These are phyloP conservation scores for Cheilosia impressa DNA, from an alignment of 2,888 invertebrate species.

Conservation along the genomic window DNA sequence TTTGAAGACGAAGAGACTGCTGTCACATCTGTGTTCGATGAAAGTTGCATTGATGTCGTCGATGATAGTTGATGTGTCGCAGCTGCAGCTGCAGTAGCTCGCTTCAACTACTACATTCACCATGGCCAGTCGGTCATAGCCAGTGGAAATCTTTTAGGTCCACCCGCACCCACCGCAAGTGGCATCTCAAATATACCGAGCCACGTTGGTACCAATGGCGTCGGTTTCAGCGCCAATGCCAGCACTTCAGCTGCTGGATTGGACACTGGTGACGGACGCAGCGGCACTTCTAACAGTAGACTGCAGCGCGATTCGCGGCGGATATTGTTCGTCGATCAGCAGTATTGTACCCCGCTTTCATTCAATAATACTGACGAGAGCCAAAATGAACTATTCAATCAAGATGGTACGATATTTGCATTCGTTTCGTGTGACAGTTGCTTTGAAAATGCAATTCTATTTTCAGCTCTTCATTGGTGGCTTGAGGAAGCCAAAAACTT, in stretches of 20 bases:
- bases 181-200: too few species aligned
- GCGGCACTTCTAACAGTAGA: slow-evolving; percentile 75
- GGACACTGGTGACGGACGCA: slow-evolving; percentile 58
- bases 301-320: slow-evolving; percentile 78
- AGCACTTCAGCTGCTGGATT: slow-evolving; percentile 53
- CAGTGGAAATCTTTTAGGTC: slow-evolving; percentile 24
- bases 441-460: not conserved
- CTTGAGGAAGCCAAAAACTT: slow-evolving; percentile 92
- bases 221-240: too few species aligned
- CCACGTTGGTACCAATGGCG: slow-evolving; percentile 19
- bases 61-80: slow-evolving; percentile 1
- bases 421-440: not conserved
- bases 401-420: slow-evolving; percentile 84
- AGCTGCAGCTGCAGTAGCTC: not conserved
- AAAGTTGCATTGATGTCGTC: slow-evolving; percentile 28
- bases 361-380: slow-evolving; percentile 86
- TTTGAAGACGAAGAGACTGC: slow-evolving; percentile 28
- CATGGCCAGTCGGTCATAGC: slow-evolving; percentile 49
- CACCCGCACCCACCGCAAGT: slow-evolving; percentile 1
- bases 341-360: slow-evolving; percentile 84
- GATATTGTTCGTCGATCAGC: slow-evolving; percentile 80
- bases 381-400: slow-evolving; percentile 87
- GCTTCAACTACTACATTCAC: slow-evolving; percentile 66
- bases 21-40: slow-evolving; percentile 11
- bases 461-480: slow-evolving; percentile 90